Conservation (phyloP, 2,113 vertebrate species). For the Laticauda colubrina region DNA sequence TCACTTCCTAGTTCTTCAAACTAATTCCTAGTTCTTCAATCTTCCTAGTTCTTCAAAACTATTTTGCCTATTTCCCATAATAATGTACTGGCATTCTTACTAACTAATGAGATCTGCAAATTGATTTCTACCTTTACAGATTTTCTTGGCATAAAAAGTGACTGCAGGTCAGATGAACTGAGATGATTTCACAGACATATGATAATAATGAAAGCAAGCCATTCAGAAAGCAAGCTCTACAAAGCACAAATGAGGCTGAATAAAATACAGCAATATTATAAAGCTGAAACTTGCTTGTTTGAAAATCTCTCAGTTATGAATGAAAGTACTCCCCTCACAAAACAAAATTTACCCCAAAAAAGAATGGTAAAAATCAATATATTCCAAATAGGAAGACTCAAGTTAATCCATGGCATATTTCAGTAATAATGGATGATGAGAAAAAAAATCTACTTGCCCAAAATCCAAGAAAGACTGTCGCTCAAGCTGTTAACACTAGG, state of each 20-base stretch:
- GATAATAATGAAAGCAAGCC: background rate
- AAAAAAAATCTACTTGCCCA: background rate
- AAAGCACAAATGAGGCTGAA: background rate
- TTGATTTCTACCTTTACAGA: background rate
- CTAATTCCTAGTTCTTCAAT: background rate
- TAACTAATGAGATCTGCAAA: background rate
- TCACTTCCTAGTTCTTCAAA: background rate
- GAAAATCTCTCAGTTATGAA: background rate
- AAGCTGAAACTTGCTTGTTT: background rate
- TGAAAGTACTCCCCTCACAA: background rate
- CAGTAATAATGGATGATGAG: background rate
- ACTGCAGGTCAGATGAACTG: background rate
- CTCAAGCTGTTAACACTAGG: background rate
- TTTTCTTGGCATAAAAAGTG: background rate
- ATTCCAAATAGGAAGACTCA: background rate
- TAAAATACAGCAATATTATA: slow-evolving; percentile 6
- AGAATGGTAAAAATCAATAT: background rate
- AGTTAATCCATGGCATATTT: background rate
- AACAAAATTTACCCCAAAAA: background rate
- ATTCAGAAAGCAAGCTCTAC: background rate
- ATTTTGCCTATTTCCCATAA: background rate
- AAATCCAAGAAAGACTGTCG: background rate
- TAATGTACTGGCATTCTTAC: background rate
- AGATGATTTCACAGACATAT: background rate
- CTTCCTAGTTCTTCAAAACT: background rate